Conservation (phyloP, 2,797 vertebrate species). For the Rhinichthys osculus region DNA sequence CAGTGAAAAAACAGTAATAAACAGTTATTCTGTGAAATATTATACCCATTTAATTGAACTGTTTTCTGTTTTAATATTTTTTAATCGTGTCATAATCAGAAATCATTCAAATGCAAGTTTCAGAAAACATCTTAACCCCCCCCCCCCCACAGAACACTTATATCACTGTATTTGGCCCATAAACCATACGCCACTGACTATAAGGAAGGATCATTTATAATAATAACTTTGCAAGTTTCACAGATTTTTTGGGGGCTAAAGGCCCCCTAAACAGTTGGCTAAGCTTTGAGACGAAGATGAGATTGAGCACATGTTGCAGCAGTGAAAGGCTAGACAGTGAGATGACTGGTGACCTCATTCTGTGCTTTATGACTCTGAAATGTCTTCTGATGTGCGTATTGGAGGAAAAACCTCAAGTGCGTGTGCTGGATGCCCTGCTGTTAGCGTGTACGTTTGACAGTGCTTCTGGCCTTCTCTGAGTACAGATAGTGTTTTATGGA, state of each 20-base stretch:
- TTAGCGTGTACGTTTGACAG: slow-evolving; percentile 26
- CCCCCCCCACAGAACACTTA: background rate
- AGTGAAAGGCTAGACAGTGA: background rate
- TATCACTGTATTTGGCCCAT: background rate
- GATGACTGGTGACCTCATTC: slow-evolving; percentile 28
- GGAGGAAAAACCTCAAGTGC: background rate
- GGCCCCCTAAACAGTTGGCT: background rate
- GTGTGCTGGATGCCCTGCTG: slow-evolving; percentile 32
- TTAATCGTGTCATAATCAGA: background rate
- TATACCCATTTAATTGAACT: background rate
- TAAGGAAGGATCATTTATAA: background rate
- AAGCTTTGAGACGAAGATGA: background rate
- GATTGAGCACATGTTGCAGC: slow-evolving; percentile 7
- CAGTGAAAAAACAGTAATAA: background rate
- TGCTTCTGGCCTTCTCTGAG: slow-evolving; percentile 55
- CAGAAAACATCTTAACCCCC: too few relatives aligned
- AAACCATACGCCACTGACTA: background rate
- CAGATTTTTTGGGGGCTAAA: background rate
- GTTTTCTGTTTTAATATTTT: background rate
- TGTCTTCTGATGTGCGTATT: slow-evolving; percentile 10
- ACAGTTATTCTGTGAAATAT: background rate
- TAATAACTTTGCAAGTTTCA: background rate
- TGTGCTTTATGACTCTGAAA: slow-evolving; percentile 14
- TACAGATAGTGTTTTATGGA: slow-evolving; percentile 54
- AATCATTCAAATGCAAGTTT: background rate